Percentiles rank a stretch among this genome's conserved stretches.
Evolutionary conservation across 53 echinoderm and acorn worm genomes (phyloP).

Genomic region (Astropecten irregularis): DNA sequence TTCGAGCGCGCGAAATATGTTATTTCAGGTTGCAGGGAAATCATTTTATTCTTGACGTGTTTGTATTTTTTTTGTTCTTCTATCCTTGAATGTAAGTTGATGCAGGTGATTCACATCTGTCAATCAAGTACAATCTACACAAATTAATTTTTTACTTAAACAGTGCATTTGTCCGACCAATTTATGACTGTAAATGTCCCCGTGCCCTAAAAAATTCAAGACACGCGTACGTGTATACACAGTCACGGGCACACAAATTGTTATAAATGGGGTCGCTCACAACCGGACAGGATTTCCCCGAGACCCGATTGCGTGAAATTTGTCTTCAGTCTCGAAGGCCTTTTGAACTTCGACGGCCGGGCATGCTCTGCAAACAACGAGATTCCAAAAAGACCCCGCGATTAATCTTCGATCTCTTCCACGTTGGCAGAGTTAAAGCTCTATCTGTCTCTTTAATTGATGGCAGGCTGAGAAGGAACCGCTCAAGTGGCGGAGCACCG

Average conservation of each 20-base stretch:
- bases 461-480: not conserved
- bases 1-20: no score
- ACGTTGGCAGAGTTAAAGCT: slow-evolving; percentile 5
- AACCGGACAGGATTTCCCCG: not conserved
- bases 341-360: not conserved
- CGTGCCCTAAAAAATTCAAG: no score
- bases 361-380: slow-evolving; percentile 12
- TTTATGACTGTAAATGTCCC: not conserved
- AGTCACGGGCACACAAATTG: not conserved
- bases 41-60: no score
- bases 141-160: not conserved
- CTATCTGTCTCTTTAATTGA: slow-evolving; percentile 2
- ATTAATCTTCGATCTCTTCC: slow-evolving; percentile 2
- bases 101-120: no score
- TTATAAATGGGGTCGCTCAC: slow-evolving; percentile 32
- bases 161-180: not conserved
- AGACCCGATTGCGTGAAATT: not conserved
- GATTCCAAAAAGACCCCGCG: not conserved
- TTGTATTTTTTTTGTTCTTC: not conserved
- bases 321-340: not conserved
- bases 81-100: not conserved
- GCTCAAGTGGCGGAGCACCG: not conserved
- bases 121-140: not conserved
- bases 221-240: not conserved
- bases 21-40: no score